These are phyloP conservation scores for Xestia sexstrigata DNA, from an alignment of 2,888 invertebrate species.

Conservation along the genomic window DNA sequence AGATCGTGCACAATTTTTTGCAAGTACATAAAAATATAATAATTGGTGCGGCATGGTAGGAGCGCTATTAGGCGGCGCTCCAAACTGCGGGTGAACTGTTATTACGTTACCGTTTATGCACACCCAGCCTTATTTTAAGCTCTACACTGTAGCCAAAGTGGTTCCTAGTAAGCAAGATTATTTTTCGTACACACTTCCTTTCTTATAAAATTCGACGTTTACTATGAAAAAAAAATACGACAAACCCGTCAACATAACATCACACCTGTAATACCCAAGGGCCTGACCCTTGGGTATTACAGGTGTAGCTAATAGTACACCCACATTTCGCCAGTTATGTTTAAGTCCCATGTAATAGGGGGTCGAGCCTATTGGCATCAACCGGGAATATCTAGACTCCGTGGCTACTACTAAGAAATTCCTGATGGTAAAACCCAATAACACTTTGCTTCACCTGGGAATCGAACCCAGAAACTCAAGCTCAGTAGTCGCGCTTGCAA, in stretches of 20 bases:
- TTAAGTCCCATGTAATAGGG: no score
- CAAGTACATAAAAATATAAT: constrained; percentile 48
- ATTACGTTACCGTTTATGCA: constrained; percentile 58
- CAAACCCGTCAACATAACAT: not conserved
- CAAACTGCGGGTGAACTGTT: constrained; percentile 59
- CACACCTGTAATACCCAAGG: no score
- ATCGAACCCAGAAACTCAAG: no score
- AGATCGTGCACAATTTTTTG: constrained; percentile 20
- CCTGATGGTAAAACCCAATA: no score
- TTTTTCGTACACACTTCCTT: not conserved
- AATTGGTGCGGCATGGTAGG: constrained; percentile 46
- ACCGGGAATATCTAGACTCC: no score
- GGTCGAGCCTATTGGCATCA: no score
- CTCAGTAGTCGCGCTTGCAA: no score
- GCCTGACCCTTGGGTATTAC: no score
- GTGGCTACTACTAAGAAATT: no score
- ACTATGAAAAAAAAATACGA: not conserved
- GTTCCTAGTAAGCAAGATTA: not conserved
- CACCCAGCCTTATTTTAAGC: constrained; percentile 52
- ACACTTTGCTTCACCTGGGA: no score
- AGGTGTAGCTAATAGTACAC: no score
- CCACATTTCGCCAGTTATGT: no score
- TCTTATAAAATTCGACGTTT: not conserved
- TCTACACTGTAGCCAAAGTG: constrained; percentile 9
- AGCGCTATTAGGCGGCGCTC: constrained; percentile 68